Evolutionary conservation across 2,888 invertebrate genomes (phyloP).

Genomic region (Calliphora vomitoria): DNA sequence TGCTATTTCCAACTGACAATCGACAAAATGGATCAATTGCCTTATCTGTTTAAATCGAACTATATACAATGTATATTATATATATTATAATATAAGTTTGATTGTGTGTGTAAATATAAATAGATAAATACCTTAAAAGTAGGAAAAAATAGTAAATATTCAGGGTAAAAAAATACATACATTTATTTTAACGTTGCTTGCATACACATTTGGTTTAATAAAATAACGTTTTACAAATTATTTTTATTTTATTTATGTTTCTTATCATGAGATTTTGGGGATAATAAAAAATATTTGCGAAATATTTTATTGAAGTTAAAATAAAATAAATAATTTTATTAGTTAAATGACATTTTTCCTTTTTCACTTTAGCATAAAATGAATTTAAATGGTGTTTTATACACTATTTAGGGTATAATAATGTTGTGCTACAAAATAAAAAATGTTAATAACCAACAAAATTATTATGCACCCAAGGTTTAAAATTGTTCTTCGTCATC

Average conservation of each 20-base stretch:
- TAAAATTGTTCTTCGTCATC: too few relatives aligned
- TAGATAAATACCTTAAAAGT: slow-evolving; percentile 15
- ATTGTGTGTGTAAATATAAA: slow-evolving; percentile 16
- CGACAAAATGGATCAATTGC: slow-evolving; percentile 34
- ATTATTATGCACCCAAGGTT: too few relatives aligned
- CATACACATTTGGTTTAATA: slow-evolving; percentile 1
- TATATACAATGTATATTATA: too few relatives aligned
- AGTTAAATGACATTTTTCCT: too few relatives aligned
- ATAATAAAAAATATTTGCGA: not conserved
- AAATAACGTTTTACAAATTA: not conserved
- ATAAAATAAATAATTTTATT: too few relatives aligned
- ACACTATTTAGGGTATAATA: too few relatives aligned
- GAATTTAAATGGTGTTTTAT: too few relatives aligned
- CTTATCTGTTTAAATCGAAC: slow-evolving; percentile 36
- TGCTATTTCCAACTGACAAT: slow-evolving; percentile 2
- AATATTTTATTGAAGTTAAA: not conserved
- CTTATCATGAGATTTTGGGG: not conserved
- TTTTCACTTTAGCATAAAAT: too few relatives aligned
- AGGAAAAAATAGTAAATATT: not conserved
- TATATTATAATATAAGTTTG: too few relatives aligned
- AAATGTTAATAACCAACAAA: too few relatives aligned
- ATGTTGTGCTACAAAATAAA: too few relatives aligned
- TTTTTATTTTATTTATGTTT: not conserved
- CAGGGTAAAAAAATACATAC: not conserved
- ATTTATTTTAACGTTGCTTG: not conserved